Evolutionary conservation across 2,113 vertebrate genomes (phyloP), one percentile per base, ranked within the genome.

Genomic region (Colossoma macropomum): DNA sequence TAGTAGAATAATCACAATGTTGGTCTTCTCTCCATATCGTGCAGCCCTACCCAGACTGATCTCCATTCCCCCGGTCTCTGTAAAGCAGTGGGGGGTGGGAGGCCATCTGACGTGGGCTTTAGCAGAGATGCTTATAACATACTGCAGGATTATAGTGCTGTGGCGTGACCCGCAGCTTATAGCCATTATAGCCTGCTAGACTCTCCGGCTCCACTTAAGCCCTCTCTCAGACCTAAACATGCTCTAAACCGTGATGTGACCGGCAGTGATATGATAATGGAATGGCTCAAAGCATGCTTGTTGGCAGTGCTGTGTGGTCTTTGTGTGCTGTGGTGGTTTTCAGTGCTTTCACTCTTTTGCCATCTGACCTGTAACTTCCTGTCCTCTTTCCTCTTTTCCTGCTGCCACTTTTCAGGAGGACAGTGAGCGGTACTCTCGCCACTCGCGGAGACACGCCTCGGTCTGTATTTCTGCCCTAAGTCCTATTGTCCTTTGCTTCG

Each of bases 361-460:
- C 4, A 72, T n/a, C 48, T 87, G 68, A 85, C 77, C 70, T 79
- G 15, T 73, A 62, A 45, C 65, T 71, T 90, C 72, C 50, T 88
- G 68, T 34, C 72, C 82, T 75, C 68, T 88, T 86, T 89, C 86
- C 84, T 88, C 54, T 84, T 73, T 88, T 6, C 86, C 82, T 84
- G 81, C 85, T 80, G 87, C 84, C 87, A 75, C 68, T 45, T 87
- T 91, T 79, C 93, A 98, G 97, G 97, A 98, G 93, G 97, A 99
- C 91, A 98, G 95, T 85, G 97, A 97, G 90, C 95, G 94, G 48
- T 97, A 95, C 62, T 96, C 96, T 0, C 96, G 93, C 85, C 94
- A 92, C 92, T 90, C 96, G 84, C 89, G 96, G 89, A 97, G 96
- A 90, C 95, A 95, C 88, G 79, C 96, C 1, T 97, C 96, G 96